phyloP scores from a whole-genome alignment of 2,888 invertebrate genomes.

The Eupithecia dodoneata region DNA sequence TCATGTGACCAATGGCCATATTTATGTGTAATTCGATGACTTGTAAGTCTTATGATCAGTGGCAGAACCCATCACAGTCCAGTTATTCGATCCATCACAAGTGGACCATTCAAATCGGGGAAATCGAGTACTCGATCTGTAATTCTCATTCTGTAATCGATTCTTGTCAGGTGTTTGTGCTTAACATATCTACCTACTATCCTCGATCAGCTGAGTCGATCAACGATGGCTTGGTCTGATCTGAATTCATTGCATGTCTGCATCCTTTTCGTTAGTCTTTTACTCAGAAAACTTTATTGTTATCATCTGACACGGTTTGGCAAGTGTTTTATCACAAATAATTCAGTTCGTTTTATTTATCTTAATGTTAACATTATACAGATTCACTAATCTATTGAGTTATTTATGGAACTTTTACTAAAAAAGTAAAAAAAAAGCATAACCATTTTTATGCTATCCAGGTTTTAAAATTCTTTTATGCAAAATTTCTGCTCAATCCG shows the following conservation, averaged over 20 bases:
- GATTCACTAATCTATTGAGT: not conserved
- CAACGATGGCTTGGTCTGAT: not conserved
- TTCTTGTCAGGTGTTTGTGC: constrained; percentile 64
- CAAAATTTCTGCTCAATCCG: not conserved
- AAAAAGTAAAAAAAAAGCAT: not conserved
- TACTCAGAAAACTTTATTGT: not conserved
- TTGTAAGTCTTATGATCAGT: constrained; percentile 15
- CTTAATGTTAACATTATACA: not conserved
- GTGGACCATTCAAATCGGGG: constrained; percentile 51
- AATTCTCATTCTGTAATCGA: constrained; percentile 34
- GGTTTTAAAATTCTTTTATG: not conserved
- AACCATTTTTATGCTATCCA: not conserved
- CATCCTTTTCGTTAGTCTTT: not conserved
- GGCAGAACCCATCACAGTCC: constrained; percentile 20
- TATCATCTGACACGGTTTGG: not conserved
- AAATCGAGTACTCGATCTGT: constrained; percentile 52
- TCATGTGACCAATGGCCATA: not conserved
- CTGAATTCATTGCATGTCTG: not conserved
- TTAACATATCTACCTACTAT: constrained; percentile 62
- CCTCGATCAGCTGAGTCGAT: constrained; percentile 45
- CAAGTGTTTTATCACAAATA: not conserved
- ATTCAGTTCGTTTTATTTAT: not conserved
- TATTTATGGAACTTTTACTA: not conserved
- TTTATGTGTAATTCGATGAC: constrained; percentile 12
- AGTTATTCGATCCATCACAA: constrained; percentile 39